Evolutionary conservation across 2,888 invertebrate species (phyloP).

Genomic region (Drosophila imparisetae): DNA sequence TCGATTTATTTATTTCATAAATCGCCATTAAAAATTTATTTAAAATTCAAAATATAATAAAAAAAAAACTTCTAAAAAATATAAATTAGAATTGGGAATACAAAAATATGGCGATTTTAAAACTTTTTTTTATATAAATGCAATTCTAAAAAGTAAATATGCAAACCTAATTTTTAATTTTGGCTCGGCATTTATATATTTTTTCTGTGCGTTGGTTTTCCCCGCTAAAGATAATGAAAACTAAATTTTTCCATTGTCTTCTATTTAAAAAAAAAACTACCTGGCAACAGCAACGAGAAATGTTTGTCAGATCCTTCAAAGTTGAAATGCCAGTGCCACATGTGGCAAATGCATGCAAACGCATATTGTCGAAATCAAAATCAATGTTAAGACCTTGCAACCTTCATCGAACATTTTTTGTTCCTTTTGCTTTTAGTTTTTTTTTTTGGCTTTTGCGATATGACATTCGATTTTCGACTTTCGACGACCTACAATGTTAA

Average conservation of each 20-base stretch:
- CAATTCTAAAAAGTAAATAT: no score
- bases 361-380: constrained; percentile 59
- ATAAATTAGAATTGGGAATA: neutral
- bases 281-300: constrained; percentile 14
- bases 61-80: neutral
- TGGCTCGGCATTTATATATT: neutral
- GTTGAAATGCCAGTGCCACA: constrained; percentile 47
- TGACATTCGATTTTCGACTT: constrained; percentile 44
- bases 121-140: neutral
- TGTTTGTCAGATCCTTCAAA: constrained; percentile 56
- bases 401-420: constrained; percentile 38
- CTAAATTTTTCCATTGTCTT: neutral
- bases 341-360: constrained; percentile 5
- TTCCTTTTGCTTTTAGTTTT: neutral
- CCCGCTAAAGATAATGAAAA: neutral
- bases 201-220: neutral
- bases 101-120: neutral
- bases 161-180: neutral
- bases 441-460: constrained; percentile 40
- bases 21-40: neutral
- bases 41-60: neutral
- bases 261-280: constrained; percentile 17
- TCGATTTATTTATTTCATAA: neutral
- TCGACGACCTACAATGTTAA: constrained; percentile 57
- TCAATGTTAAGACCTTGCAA: constrained; percentile 69